Evolutionary conservation across 1,140 invertebrate species (phyloP), one percentile per base, ranked within the genome.

Genomic region (Pachypeltis micranthus): DNA sequence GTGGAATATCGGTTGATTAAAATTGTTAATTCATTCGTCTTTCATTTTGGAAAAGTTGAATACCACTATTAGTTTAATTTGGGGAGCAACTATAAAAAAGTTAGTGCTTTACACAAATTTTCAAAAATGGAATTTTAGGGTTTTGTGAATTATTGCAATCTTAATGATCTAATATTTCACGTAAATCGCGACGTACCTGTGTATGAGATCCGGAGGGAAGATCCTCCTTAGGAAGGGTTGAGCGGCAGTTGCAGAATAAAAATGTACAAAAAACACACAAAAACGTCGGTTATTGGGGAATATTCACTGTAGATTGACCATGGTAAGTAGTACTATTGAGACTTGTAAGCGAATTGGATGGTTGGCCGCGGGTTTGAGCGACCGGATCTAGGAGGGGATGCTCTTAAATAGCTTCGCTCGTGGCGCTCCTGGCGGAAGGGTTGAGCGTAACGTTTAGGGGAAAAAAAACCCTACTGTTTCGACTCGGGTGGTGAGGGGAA

Each of bases 251-350:
- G 47, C 47, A 51, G 47, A 21, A 51, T 10, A 25, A 26, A 56
- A 56, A 21, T 24, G 3, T 24, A 2, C 16, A 56, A 56, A 56
- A 19, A 29, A 59, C 57, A 59, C 57, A 29, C 57, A 31, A 29
- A 59, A 59, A 59, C 57, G 57, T 59, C 57, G 57, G 57, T 59
- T 59, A 59, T 59, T n/a, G n/a, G 57, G 57, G 31, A 24, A n/a
- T 14, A 25, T 31, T 59, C 26, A 59, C 26, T 59, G 21, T 56
- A 24, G 29, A 31, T 29, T 14, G 26, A 27, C 57, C 57, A 59
- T 31, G 29, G 29, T 28, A 31, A 14, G 19, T 23, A 47, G n/a
- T 23, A 23, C 24, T 29, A 19, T 47, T 29, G 29, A 31, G 57
- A 59, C 57, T 59, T 19, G 27, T 57, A 57, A 59, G 57, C 57